These are phyloP conservation scores for Maconellicoccus hirsutus DNA, from an alignment of 1,140 invertebrate species.

Conservation along the genomic window DNA sequence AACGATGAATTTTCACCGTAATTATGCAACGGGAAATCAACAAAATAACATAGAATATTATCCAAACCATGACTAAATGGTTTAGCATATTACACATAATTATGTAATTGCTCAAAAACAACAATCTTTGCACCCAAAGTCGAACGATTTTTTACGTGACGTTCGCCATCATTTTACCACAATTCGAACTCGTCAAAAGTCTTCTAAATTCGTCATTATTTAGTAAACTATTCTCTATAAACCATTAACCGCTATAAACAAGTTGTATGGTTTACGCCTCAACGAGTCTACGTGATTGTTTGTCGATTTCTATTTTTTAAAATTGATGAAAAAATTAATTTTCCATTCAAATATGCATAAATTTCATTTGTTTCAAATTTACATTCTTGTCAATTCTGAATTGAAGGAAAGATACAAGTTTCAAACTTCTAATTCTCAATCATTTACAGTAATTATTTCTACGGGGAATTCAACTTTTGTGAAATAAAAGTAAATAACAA, in stretches of 20 bases:
- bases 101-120: conserved; percentile 18
- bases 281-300: not conserved
- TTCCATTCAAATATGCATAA: no score
- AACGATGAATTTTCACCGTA: conserved; percentile 21
- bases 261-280: not conserved
- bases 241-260: not conserved
- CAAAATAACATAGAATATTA: not conserved
- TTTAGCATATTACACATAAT: conserved; percentile 14
- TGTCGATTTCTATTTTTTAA: no score
- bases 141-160: not conserved
- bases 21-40: conserved; percentile 22
- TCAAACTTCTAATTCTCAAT: no score
- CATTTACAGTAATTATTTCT: no score
- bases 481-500: no score
- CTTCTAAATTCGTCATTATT: not conserved
- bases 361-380: no score
- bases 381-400: no score
- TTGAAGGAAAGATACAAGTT: no score
- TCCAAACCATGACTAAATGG: conserved; percentile 17
- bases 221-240: not conserved
- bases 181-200: not conserved
- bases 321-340: no score
- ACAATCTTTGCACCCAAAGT: conserved; percentile 4
- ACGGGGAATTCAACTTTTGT: no score
- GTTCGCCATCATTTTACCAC: not conserved